A percentile compares a stretch with the other conserved stretches of the same genome.
These are phyloP conservation scores for Ochropacha duplaris DNA, from an alignment of 2,888 invertebrate genomes.

Conservation along the genomic window DNA sequence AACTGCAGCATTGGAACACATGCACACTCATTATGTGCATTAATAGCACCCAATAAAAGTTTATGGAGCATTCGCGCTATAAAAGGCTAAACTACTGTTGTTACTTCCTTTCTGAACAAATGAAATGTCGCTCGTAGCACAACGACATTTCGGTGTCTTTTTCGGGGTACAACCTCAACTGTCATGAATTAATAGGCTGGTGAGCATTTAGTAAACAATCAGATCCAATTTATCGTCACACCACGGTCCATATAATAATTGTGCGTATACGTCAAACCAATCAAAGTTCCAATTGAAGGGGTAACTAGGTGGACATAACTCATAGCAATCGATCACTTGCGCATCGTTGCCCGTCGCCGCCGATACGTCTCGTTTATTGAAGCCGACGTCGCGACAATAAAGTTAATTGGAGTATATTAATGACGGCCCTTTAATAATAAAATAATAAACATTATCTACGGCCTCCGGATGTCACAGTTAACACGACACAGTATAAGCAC, in stretches of 20 bases:
- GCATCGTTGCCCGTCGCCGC: slow-evolving; percentile 50
- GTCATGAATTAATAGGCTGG: slow-evolving; percentile 38
- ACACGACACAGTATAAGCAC: no score
- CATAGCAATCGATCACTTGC: slow-evolving; percentile 74
- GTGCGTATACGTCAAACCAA: slow-evolving; percentile 74
- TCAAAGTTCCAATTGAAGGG: slow-evolving; percentile 80
- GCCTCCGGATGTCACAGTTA: slow-evolving; percentile 38
- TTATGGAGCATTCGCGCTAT: slow-evolving; percentile 49
- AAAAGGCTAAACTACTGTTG: slow-evolving; percentile 47
- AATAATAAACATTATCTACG: slow-evolving; percentile 69
- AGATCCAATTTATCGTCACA: slow-evolving; percentile 70
- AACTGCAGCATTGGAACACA: slow-evolving; percentile 49
- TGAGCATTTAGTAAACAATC: slow-evolving; percentile 63
- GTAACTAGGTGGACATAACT: slow-evolving; percentile 79
- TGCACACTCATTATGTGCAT: slow-evolving; percentile 49
- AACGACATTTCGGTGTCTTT: slow-evolving; percentile 18
- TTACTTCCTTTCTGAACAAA: slow-evolving; percentile 31
- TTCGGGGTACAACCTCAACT: slow-evolving; percentile 17
- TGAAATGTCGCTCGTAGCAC: slow-evolving; percentile 31
- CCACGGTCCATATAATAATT: slow-evolving; percentile 64
- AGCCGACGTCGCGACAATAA: slow-evolving; percentile 73
- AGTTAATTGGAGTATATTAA: slow-evolving; percentile 78
- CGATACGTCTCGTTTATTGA: slow-evolving; percentile 73
- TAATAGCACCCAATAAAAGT: slow-evolving; percentile 56
- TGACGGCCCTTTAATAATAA: slow-evolving; percentile 71